Evolutionary conservation across 2,888 invertebrate species (phyloP), one percentile per base, ranked within the genome.

Genomic region (Seira sanloemensis): DNA sequence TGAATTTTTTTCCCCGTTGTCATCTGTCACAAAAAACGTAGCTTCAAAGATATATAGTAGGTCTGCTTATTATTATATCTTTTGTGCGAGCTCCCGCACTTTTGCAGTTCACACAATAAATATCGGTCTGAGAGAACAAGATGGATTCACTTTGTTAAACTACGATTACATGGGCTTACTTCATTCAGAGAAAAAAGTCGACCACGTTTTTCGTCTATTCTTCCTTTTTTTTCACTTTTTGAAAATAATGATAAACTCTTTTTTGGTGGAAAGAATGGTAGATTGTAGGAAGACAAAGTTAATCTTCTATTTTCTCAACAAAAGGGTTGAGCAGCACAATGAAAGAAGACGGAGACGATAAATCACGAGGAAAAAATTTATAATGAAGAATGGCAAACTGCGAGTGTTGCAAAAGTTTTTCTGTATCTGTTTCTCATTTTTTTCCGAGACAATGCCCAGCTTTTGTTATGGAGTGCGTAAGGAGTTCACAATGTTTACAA

Each of bases 301-400:
- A n/a, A n/a, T n/a, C n/a, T n/a, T n/a, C n/a, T n/a, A n/a, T n/a
- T n/a, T n/a, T n/a, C n/a, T n/a, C n/a, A n/a, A n/a, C n/a, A n/a
- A n/a, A n/a, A n/a, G n/a, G n/a, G n/a, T 50, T 73, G 26, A n/a
- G n/a, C n/a, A 74, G 16, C 27, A 37, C 26, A 74, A 74, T 80
- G 68, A 74, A 74, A 74, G 67, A 74, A 68, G 26, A 71, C 78
- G 24, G 18, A 2, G 71, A 79, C 72, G 73, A 80, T 80, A 80
- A 80, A 80, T 80, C 80, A 80, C 68, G 80, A 37, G 73, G 24
- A 80, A 27, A 27, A 58, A n/a, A n/a, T n/a, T n/a, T n/a, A n/a
- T n/a, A n/a, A n/a, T n/a, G n/a, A 9, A 73, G 19, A 27, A 79
- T 37, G n/a, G 65, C 46, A 78, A 62, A 54, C 71, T 21, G 71